Evolutionary conservation across 2,888 invertebrate species (phyloP).

Genomic region (Plagodis dolabraria): DNA sequence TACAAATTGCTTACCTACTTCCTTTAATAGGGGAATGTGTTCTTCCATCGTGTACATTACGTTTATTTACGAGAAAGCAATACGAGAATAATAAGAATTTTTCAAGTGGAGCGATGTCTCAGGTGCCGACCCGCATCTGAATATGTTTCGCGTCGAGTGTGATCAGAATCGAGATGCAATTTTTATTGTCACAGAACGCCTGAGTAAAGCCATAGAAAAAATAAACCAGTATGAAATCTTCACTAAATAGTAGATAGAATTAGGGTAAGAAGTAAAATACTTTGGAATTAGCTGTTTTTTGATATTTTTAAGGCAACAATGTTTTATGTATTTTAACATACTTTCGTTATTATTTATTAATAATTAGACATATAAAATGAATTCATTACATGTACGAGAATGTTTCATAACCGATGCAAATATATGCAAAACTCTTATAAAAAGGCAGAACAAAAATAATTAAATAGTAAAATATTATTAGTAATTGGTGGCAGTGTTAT

Average conservation of each 20-base stretch:
- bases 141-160: constrained; percentile 79
- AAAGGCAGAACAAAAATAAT: too few relatives aligned
- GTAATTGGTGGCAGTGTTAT: too few relatives aligned
- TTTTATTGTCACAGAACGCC: constrained; percentile 74
- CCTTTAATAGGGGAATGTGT: constrained; percentile 23
- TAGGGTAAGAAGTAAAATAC: too few relatives aligned
- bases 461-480: too few relatives aligned
- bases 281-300: too few relatives aligned
- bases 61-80: constrained; percentile 70
- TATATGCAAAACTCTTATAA: too few relatives aligned
- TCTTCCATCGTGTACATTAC: constrained; percentile 11
- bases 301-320: too few relatives aligned
- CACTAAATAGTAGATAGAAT: background rate
- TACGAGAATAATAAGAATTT: constrained; percentile 70
- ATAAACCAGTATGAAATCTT: background rate
- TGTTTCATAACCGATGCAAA: too few relatives aligned
- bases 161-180: constrained; percentile 83
- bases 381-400: too few relatives aligned
- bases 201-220: constrained; percentile 32
- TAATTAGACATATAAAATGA: too few relatives aligned
- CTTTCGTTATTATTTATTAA: too few relatives aligned
- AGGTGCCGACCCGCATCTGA: constrained; percentile 73
- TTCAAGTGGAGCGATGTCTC: constrained; percentile 68
- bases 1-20: constrained; percentile 4
- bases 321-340: too few relatives aligned